These are phyloP conservation scores for Kradibia gibbosae DNA, from an alignment of 1,140 invertebrate species.

Conservation along the genomic window DNA sequence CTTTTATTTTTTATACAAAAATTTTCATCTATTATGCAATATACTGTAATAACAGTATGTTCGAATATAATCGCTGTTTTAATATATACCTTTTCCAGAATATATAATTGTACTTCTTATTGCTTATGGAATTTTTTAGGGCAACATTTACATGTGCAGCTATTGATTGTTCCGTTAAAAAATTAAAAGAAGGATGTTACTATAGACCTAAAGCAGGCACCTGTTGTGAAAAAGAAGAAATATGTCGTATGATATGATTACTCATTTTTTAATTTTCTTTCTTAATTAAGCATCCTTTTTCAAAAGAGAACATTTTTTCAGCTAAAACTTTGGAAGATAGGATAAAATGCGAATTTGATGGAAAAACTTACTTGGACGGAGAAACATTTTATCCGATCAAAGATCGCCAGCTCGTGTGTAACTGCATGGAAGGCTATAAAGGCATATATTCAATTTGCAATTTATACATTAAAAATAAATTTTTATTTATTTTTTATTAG, in stretches of 20 bases:
- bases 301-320: conserved; percentile 9
- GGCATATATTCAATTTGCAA: conserved; percentile 47
- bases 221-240: conserved; percentile 52
- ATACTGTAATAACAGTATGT: no score
- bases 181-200: conserved; percentile 48
- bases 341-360: conserved; percentile 57
- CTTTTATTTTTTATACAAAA: no score
- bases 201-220: background rate
- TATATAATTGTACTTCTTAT: no score
- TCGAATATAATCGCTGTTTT: no score
- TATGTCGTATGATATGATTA: conserved; percentile 60
- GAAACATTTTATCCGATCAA: conserved; percentile 52
- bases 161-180: conserved; percentile 52
- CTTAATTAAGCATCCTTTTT: background rate
- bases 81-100: no score
- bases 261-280: background rate
- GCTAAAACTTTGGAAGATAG: conserved; percentile 42
- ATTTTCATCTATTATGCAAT: no score
- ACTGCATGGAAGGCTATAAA: conserved; percentile 55
- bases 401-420: conserved; percentile 45
- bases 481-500: no score
- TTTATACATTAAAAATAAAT: background rate
- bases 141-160: conserved; percentile 55
- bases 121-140: conserved; percentile 48
- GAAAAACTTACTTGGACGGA: conserved; percentile 57